Base-by-base conservation (phyloP, 1,140 invertebrate species). In the Lethrus apterus region DNA sequence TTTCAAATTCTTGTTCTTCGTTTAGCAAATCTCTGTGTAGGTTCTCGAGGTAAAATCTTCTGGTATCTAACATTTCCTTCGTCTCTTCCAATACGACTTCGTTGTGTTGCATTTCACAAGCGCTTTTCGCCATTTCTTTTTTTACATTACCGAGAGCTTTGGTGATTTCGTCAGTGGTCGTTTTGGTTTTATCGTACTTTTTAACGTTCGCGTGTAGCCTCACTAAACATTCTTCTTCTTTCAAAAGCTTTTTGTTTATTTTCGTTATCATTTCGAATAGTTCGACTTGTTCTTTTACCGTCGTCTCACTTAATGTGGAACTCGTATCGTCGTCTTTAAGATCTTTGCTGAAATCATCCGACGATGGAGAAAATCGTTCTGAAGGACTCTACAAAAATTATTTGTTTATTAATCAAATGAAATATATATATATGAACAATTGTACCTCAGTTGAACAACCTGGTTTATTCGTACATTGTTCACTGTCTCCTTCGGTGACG, bases 231-330 rank as follows among this genome's bases (percentile, higher is more conserved):
- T 83, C 79, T 58, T 86, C 82, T 63, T 85, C 81, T 15, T 76
- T 71, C 44, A 84, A 74, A 32, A 87, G 66, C 48, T 76, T 72
- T 54, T 83, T 80, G 55, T 86, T 86, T 10, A 88, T 67, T 13
- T 79, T 77, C 4, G 81, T 72, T 15, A 86, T 73, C 59, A 80
- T 80, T 56, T 86, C 82, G 54, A 83, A 68, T 38, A 84, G 66
- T 50, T 80, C 76, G 3, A 83, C 60, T 64, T 82, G 75, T 59
- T 75, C 71, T 53, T 70, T 65, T 58, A 76, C 32, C 0, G 55
- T 58, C 5, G 60, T 49, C 36, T 65, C 63, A 26, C 61, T 66
- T 7, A 60, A 45, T 2, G 58, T 64, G 1, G 61, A 62, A 49
- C 56, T 64, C 2, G 56, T 59, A 35, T 66, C 61, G 33, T 74